Base-by-base conservation (phyloP, 2,797 vertebrate species). In the Gorsachius magnificus region DNA sequence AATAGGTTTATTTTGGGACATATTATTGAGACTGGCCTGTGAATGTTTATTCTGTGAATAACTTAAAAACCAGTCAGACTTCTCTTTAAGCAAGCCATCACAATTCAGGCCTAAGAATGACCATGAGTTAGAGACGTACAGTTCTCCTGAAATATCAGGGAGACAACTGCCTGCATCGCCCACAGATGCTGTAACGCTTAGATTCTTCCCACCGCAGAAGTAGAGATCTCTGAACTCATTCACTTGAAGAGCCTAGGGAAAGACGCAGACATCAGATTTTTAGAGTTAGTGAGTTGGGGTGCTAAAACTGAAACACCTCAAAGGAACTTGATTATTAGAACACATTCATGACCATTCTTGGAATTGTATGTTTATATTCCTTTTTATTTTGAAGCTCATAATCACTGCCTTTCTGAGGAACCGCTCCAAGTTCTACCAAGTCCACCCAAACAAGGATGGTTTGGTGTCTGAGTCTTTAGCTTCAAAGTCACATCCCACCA, bases 141-240 rank as follows among this genome's bases (percentile, higher is more conserved):
- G 66, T 79, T 91, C 90, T 80, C 58, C 81, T 80, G 95, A 81
- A 68, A 28, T 45, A 75, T 10, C 16, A 3, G 87, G 25, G 5
- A 92, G 75, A 74, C 97, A 97, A 48, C 31, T 86, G 48, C 35
- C 54, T 41, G 10, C 20, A n/a, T 72, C 68, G 64, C 25, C 63
- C 33, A 68, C 38, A 65, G 66, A 58, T 1, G 3, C 46, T n/a
- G 93, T 96, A 45, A 35, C 36, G 45, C 93, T 96, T 31, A 74
- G 41, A 38, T 51, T 78, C 69, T 93, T 87, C 24, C 91, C 76
- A 43, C 64, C 82, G 74, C 97, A 98, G 84, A 98, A 97, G 58
- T 95, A 93, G 64, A 98, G 96, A 70, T 81, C 96, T 89, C 96
- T 97, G 43, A 96, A 96, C 43, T 98, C 97, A 80, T 97, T 98